Base-by-base conservation (phyloP, 2,888 invertebrate species). In the Drosophila antonietae region DNA sequence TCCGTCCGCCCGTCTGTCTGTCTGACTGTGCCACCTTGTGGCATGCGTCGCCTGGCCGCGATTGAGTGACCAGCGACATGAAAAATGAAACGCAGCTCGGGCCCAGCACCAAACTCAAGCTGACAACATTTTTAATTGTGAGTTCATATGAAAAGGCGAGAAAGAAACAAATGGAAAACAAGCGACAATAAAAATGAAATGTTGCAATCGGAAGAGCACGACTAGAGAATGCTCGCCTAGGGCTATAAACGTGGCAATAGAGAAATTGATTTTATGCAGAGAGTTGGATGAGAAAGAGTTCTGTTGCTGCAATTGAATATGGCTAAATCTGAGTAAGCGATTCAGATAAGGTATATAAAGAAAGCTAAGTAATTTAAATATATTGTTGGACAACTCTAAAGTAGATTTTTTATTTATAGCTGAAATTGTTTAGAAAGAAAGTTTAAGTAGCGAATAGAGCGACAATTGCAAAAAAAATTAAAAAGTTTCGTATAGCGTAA, bases 31-130 rank as follows among this genome's bases (percentile, higher is more conserved):
- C 78, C 69, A 81, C 90, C 83, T 76, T 77, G 73, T 85, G 85
- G 85, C 85, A 89, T 85, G 85, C 79, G 81, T 80, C 89, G 41
- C 39, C 73, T 10, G 70, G 75, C 81, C 90, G 89, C 90, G 90
- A 89, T 90, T 88, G 90, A 90, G 83, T 90, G 89, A 85, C 90
- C 90, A 89, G 75, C 90, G 83, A 77, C 76, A 81, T 78, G 90
- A 85, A 86, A 89, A 85, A 85, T 89, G 84, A 84, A 89, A 79
- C 85, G 51, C 65, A 65, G 71, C 43, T 57, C 58, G 52, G 33
- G 41, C 64, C 51, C 58, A 59, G 33, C 51, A 60, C 41, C 55
- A 74, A 74, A 75, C 52, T 58, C 73, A 23, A 47, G 61, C 73
- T 81, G 79, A 65, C 68, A 75, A 68, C 75, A 76, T 81, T 86